phyloP scores from a whole-genome alignment of 1,140 invertebrate genomes.

The Glomeris maerens region DNA sequence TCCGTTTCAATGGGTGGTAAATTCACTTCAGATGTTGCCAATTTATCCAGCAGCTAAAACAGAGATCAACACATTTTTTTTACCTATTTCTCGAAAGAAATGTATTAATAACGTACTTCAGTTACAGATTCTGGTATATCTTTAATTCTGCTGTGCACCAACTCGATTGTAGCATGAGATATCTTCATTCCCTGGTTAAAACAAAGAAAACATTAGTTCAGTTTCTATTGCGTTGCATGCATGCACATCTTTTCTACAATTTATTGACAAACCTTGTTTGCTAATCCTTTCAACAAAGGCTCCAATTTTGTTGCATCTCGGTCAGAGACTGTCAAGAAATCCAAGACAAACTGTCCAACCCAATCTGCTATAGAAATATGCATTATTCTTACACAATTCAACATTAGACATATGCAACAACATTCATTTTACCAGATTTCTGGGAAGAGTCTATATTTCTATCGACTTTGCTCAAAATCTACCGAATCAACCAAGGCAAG shows the following conservation, averaged over 20 bases:
- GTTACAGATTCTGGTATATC: too few relatives aligned
- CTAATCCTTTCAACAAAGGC: background rate
- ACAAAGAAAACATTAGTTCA: too few relatives aligned
- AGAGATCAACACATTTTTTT: too few relatives aligned
- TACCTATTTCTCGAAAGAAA: too few relatives aligned
- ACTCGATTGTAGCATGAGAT: too few relatives aligned
- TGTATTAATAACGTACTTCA: too few relatives aligned
- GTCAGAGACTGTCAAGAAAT: slow-evolving; percentile 24
- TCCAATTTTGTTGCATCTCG: background rate
- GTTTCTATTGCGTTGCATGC: too few relatives aligned
- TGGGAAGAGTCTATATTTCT: background rate
- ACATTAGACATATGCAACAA: background rate
- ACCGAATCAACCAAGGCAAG: background rate
- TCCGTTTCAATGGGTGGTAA: too few relatives aligned
- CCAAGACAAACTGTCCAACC: slow-evolving; percentile 38
- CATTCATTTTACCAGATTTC: background rate
- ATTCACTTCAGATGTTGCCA: background rate
- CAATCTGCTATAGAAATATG: background rate
- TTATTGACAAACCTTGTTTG: background rate
- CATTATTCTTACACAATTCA: background rate
- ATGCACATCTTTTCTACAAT: too few relatives aligned
- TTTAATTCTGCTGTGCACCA: too few relatives aligned
- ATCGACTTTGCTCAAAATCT: background rate
- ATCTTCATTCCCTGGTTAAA: too few relatives aligned
- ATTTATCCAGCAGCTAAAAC: background rate